Percentiles rank a stretch among this genome's conserved stretches.
phyloP scores from a whole-genome alignment of 2,888 invertebrate species.

The Neelides folsomi region DNA sequence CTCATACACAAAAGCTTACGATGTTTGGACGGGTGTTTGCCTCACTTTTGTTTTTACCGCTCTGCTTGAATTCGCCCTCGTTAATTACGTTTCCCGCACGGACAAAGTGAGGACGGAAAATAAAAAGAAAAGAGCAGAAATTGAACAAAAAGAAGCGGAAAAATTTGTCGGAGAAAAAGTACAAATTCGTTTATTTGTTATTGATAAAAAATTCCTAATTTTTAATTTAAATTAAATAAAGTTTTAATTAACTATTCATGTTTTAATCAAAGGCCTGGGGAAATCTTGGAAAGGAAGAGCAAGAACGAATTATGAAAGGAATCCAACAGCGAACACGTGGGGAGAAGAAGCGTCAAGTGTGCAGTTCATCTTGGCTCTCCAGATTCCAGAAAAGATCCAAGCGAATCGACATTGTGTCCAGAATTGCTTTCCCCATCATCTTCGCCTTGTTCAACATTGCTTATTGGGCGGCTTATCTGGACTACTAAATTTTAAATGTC shows the following conservation, averaged over 20 bases:
- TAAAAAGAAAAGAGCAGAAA: conserved; percentile 64
- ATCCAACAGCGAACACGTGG: conserved; percentile 9
- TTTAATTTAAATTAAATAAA: no score
- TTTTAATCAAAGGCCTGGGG: no score
- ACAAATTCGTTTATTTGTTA: no score
- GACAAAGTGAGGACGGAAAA: conserved; percentile 60
- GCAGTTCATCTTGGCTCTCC: conserved; percentile 34
- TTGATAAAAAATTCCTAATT: no score
- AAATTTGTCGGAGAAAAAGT: no score
- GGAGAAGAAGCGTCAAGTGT: conserved; percentile 12
- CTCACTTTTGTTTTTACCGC: conserved; percentile 96
- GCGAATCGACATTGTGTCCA: conserved; percentile 41
- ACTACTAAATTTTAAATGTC: no score
- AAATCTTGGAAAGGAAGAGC: no score
- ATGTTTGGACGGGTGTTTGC: conserved; percentile 94
- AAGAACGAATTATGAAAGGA: no score
- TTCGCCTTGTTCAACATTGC: conserved; percentile 38
- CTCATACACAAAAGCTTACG: conserved; percentile 94
- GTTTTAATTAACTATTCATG: no score
- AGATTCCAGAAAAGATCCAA: conserved; percentile 38
- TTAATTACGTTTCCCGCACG: conserved; percentile 89
- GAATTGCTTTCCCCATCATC: conserved; percentile 37
- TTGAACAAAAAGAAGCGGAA: conserved; percentile 61
- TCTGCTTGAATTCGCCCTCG: conserved; percentile 88
- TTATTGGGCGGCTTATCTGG: conserved; percentile 37